Evolutionary conservation across 2,797 vertebrate genomes (phyloP).

Genomic region (Microctenopoma stevenorrisi): DNA sequence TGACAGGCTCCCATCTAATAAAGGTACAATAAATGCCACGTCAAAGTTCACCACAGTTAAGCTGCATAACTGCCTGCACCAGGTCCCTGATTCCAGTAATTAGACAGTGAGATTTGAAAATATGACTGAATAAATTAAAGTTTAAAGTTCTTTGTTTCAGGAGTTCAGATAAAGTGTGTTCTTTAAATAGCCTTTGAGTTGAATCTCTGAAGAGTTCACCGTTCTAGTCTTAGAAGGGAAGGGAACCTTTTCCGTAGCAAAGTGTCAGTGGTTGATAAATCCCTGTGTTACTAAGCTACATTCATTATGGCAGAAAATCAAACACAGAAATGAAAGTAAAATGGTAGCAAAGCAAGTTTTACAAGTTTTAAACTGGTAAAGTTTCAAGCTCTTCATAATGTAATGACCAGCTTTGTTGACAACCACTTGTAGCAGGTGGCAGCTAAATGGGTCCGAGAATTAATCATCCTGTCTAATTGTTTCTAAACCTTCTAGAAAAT

Average conservation of each 20-base stretch:
- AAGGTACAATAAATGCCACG: conserved; percentile 31
- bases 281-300: conserved; percentile 20
- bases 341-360: background rate
- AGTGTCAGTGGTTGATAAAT: conserved; percentile 31
- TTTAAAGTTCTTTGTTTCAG: conserved; percentile 34
- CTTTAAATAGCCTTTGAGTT: conserved; percentile 55
- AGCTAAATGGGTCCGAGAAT: background rate
- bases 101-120: conserved; percentile 24
- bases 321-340: conserved; percentile 37
- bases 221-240: conserved; percentile 18
- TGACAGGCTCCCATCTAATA: conserved; percentile 1
- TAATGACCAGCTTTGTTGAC: background rate
- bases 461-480: background rate
- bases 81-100: conserved; percentile 7
- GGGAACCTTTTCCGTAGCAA: conserved; percentile 11
- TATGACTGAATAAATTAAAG: conserved; percentile 25
- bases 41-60: conserved; percentile 17
- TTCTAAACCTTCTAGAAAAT: too few relatives aligned
- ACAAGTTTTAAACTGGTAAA: background rate
- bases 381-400: background rate
- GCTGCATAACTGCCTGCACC: conserved; percentile 10
- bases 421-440: background rate
- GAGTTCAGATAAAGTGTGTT: conserved; percentile 60
- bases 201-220: conserved; percentile 44
- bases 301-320: conserved; percentile 7